Base-by-base conservation (phyloP, 2,888 invertebrate genomes). In the Chrysopilus asiliformis region DNA sequence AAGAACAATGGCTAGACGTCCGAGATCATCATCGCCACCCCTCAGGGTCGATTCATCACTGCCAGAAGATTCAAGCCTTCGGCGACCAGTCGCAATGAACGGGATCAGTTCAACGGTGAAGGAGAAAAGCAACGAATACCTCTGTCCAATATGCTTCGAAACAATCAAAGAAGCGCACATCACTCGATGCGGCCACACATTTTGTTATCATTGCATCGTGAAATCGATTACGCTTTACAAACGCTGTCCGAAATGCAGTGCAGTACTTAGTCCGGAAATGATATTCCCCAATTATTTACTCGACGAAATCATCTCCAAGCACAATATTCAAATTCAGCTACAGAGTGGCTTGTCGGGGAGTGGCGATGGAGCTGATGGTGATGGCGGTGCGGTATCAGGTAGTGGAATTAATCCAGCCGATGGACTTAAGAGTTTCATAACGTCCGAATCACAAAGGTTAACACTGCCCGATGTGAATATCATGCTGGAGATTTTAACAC, bases 141-240 rank as follows among this genome's bases (percentile, higher is more conserved):
- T 72, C 34, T 84, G 90, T 56, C 85, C 89, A 0, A 79, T 90
- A 35, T 93, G 93, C 64, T 84, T 89, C 62, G 84, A 87, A 58
- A 65, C 85, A 32, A 85, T 91, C 42, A 79, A 80, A 47, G 89
- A 89, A 59, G 89, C 91, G 0, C 80, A 87, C 60, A 86, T 91
- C 52, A 90, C 90, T 0, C 76, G 80, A 47, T 91, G 93, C 63
- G 91, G 91, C 0, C 91, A 93, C 58, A 89, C 89, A 2, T 93
- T 86, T 65, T 93, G 93, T 61, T 78, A 75, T 54, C 70, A 73
- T 13, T 93, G 91, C 60, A 83, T 91, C 32, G 62, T 66, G 14
- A 72, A 71, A 46, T 72, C 77, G 3, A 65, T 84, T 25, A 76
- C 79, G 50, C 63, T 67, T 3, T 69, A 67, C 41, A 72, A 74